Evolutionary conservation across 2,888 invertebrate species (phyloP), one percentile per base, ranked within the genome.

Genomic region (Rhogogaster chlorosoma): DNA sequence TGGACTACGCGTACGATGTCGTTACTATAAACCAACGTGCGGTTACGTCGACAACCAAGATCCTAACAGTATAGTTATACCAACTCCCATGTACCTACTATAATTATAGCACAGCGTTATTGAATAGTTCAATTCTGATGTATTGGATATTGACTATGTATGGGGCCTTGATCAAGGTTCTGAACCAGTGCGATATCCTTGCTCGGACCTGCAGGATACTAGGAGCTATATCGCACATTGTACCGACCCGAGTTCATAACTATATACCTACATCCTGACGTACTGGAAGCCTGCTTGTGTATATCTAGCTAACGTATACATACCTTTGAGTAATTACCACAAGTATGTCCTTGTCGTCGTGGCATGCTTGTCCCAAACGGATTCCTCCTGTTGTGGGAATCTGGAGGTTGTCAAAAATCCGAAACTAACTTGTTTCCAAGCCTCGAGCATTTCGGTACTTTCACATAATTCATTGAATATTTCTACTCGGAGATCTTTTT

Each of bases 321-420:
- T 61, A 61, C 26, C 26, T 1, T 61, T 6, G 67, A 32, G 15
- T 32, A 32, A 67, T 67, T 67, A 67, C 67, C 67, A 32, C 67
- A 67, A 67, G 67, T 32, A 67, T 67, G 67, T 67, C 32, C 67
- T 67, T 32, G 67, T 32, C 32, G 67, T 18, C 67, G 67, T 67
- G 67, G 32, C 18, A 67, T 67, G 67, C 67, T 67, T 32, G 67
- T 15, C 29, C 67, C 67, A 67, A 67, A 67, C 67, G 67, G 67
- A 67, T 67, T 67, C 67, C 67, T 67, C 67, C 2, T 64, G 64
- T 32, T 26, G 1, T 32, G 67, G 67, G 67, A 67, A 67, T 67
- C 32, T 67, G 15, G 12, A 6, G 29, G 9, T 26, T 67, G 67
- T 67, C 67, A 26, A 67, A 67, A 67, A 67, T 32, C 67, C 32